Base-by-base conservation (phyloP, 2,113 vertebrate genomes). In the Hoplias malabaricus region DNA sequence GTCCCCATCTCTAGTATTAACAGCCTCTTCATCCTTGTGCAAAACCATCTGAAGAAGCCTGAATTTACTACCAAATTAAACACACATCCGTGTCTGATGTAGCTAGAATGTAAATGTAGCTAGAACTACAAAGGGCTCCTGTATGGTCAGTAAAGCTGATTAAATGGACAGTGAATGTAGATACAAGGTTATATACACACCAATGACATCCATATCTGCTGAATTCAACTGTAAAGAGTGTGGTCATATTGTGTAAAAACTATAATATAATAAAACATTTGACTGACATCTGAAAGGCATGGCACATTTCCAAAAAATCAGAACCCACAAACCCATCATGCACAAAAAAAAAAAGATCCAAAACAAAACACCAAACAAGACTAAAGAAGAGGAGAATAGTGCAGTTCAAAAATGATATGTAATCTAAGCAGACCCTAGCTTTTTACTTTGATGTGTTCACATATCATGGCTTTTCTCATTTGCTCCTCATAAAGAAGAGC, bases 391-490 rank as follows among this genome's bases (percentile, higher is more conserved):
- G 25, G 29, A 19, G 40, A 69, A 43, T 57, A 68, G 27, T 46
- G 23, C 23, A 25, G 23, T 27, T 23, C 65, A 71, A n/a, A 16
- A n/a, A 36, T 38, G 36, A 73, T 48, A 72, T 31, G 61, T 77
- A 6, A 31, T 59, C 33, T 48, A 53, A 57, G 54, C 31, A 68
- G 50, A 29, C 65, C 53, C 56, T 33, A 67, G 63, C 69, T 46
- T 21, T 59, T 43, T 84, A 53, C 86, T 86, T 88, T 88, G 75
- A 87, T 88, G 84, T 84, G 76, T 25, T 56, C 69, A 59, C 57
- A 78, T 4, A 65, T 76, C 25, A 84, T 90, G 89, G 84, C 80
- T 86, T 88, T 88, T 87, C 84, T 92, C 91, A 87, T 57, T 36
- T 42, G 74, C 88, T 90, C 89, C 84, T 87, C 84, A 74, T 91